Percentiles rank a stretch among this genome's conserved stretches.
Conservation (phyloP, 2,888 invertebrate species). For the Eupithecia subumbrata region DNA sequence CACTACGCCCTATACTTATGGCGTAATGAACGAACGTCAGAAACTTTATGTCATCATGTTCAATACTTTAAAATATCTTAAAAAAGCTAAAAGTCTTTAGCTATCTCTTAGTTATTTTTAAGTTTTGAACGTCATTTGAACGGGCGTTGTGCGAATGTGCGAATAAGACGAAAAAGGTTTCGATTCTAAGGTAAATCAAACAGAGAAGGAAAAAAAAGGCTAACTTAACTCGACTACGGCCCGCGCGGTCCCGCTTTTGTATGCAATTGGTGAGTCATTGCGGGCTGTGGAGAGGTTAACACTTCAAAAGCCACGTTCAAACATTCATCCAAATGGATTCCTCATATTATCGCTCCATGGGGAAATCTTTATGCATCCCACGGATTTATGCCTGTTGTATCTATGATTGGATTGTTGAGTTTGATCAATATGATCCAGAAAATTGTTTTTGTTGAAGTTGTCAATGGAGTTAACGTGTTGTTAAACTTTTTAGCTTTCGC, state of each 20-base stretch:
- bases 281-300: not conserved
- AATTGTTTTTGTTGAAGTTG: not conserved
- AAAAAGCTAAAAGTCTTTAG: no score
- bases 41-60: no score
- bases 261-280: not conserved
- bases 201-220: not conserved
- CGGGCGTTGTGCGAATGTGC: no score
- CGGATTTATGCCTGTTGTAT: constrained; percentile 47
- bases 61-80: no score
- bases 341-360: constrained; percentile 45
- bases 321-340: not conserved
- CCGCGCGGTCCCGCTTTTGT: not conserved
- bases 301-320: not conserved
- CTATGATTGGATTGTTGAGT: constrained; percentile 39
- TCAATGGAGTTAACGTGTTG: not conserved
- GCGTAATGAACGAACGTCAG: no score
- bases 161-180: no score
- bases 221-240: not conserved
- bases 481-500: no score
- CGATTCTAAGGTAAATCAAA: no score
- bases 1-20: not conserved
- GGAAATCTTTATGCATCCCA: constrained; percentile 58
- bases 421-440: constrained; percentile 23
- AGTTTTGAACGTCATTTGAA: no score
- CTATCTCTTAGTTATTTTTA: no score